Evolutionary conservation across 2,797 vertebrate genomes (phyloP).

Genomic region (Periophthalmus magnuspinnatus): DNA sequence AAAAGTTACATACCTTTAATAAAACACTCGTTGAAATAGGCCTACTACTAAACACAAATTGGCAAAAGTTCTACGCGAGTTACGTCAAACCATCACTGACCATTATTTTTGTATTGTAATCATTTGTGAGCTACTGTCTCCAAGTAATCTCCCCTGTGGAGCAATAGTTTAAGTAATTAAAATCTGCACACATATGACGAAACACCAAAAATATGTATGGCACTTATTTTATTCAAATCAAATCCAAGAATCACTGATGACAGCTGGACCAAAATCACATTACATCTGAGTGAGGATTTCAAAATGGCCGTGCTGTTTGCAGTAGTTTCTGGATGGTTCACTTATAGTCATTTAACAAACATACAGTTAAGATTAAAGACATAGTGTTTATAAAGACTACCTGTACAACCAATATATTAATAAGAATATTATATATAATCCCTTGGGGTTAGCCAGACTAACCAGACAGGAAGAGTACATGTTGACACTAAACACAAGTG

Average conservation of each 20-base stretch:
- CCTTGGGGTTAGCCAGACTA: conserved; percentile 26
- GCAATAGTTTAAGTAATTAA: too few species aligned
- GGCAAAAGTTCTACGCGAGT: too few species aligned
- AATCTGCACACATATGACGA: background rate
- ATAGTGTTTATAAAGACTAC: conserved; percentile 22
- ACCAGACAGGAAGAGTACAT: conserved; percentile 18
- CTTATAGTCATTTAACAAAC: conserved; percentile 35
- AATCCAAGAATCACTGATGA: conserved; percentile 59
- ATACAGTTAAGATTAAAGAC: conserved; percentile 43
- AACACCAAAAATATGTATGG: conserved; percentile 59
- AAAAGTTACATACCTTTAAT: too few species aligned
- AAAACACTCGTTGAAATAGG: too few species aligned
- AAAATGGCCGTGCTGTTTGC: conserved; percentile 29
- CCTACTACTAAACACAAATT: too few species aligned
- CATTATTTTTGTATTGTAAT: too few species aligned
- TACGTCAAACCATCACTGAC: too few species aligned
- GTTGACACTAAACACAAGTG: conserved; percentile 33
- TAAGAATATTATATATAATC: conserved; percentile 33
- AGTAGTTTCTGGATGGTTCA: conserved; percentile 33
- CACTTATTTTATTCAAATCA: conserved; percentile 78
- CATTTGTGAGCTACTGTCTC: background rate
- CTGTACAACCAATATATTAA: conserved; percentile 35
- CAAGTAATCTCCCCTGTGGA: background rate
- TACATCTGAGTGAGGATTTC: conserved; percentile 48
- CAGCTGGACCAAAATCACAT: conserved; percentile 42